A percentile compares a stretch with the other conserved stretches of the same genome.
These are phyloP conservation scores for Parambassis ranga DNA, from an alignment of 2,797 vertebrate species.

Conservation along the genomic window DNA sequence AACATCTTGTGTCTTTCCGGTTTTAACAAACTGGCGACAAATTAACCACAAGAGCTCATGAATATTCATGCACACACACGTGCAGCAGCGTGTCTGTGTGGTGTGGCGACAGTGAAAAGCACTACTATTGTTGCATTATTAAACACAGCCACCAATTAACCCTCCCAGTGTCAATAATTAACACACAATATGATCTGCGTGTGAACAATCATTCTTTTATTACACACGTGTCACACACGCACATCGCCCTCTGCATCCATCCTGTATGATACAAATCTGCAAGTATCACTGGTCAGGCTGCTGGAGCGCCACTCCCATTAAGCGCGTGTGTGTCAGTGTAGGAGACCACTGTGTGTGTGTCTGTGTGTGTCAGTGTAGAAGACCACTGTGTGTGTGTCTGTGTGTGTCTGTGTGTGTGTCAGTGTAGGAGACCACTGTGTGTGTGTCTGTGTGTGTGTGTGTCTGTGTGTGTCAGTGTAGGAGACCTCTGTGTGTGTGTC, in stretches of 20 bases:
- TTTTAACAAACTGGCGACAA: slow-evolving; percentile 66
- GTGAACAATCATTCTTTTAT: slow-evolving; percentile 34
- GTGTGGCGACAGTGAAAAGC: slow-evolving; percentile 57
- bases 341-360: not conserved
- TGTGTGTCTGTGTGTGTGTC: not conserved
- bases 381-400: not conserved
- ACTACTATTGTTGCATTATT: slow-evolving; percentile 64
- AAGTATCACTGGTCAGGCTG: slow-evolving; percentile 36
- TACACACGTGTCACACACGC: slow-evolving; percentile 6
- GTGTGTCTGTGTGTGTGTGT: not conserved
- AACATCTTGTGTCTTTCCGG: slow-evolving; percentile 62
- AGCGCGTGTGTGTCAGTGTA: not conserved
- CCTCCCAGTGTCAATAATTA: slow-evolving; percentile 64
- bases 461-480: not conserved
- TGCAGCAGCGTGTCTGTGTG: not conserved
- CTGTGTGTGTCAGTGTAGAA: not conserved
- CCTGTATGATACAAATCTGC: no score
- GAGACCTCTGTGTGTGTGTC: not conserved
- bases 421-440: no score
- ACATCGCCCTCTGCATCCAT: not conserved
- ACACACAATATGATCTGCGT: slow-evolving; percentile 28
- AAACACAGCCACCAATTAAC: slow-evolving; percentile 65
- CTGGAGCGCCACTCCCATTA: slow-evolving; percentile 31
- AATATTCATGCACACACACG: slow-evolving; percentile 52
- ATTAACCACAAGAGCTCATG: slow-evolving; percentile 58